phyloP scores from a whole-genome alignment of 2,797 vertebrate species.

The Ciconia nigra region DNA sequence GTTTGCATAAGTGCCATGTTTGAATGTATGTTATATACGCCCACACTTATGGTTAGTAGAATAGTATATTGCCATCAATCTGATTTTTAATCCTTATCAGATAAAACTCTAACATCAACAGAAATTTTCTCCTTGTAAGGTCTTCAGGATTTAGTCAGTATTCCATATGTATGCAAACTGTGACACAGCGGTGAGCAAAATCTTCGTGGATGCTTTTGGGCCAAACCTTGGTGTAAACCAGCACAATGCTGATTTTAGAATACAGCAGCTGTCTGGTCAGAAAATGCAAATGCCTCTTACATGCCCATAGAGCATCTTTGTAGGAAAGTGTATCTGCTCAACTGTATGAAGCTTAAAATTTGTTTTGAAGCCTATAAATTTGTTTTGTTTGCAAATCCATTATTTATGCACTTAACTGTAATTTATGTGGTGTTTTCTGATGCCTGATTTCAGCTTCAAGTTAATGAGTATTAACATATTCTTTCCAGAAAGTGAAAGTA shows the following conservation, averaged over 20 bases:
- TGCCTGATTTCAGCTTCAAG: neutral
- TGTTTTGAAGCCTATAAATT: neutral
- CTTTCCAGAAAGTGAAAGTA: neutral
- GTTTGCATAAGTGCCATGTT: neutral
- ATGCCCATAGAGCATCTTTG: neutral
- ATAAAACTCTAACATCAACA: neutral
- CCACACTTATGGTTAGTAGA: neutral
- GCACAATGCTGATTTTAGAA: neutral
- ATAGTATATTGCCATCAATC: neutral
- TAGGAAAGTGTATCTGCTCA: neutral
- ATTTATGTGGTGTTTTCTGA: constrained; percentile 3
- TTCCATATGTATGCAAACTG: neutral
- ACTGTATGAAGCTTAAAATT: neutral
- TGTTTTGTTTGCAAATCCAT: neutral
- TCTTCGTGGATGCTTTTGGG: neutral
- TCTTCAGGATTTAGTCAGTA: constrained; percentile 7
- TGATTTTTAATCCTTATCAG: neutral
- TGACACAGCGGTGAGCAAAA: neutral
- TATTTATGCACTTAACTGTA: neutral
- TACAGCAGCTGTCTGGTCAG: neutral
- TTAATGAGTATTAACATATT: constrained; percentile 4
- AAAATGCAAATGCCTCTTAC: neutral
- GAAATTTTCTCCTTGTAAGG: neutral
- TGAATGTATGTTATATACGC: neutral
- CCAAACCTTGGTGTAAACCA: neutral